Base-by-base conservation (phyloP, 1,140 invertebrate species). In the Hylaeus volcanicus region DNA sequence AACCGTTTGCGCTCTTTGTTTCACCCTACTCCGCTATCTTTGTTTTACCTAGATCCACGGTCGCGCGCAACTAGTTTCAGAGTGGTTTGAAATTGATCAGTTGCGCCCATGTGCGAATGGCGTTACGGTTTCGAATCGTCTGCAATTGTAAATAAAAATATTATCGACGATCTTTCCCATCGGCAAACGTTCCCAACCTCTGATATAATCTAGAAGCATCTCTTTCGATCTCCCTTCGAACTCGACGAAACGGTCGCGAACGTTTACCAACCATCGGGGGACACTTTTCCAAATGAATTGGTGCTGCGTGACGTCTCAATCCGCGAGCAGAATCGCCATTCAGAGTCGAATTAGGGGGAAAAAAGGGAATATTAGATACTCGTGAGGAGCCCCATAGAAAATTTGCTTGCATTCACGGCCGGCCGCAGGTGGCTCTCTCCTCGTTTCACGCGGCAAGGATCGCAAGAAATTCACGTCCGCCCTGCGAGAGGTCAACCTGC, bases 381-480 rank as follows among this genome's bases (percentile, higher is more conserved):
- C 88, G 86, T 90, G 87, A 89, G 81, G 75, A 66, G 15, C 12
- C 26, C 84, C 78, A 91, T 92, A 88, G 88, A 92, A 92, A 92
- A 92, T 91, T 91, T 93, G 89, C 91, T 89, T 89, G 90, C 87
- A 92, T 92, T 92, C 86, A 92, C 26, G 26, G 56, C 61, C 43
- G 39, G 61, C 43, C 86, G 88, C 89, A 90, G 89, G 90, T 92
- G 90, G 88, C 65, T 73, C 69, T 73, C 69, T 61, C 37, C 69
- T 56, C 66, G 81, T 86, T 83, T 64, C 75, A 86, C 80, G 60
- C 43, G 76, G 55, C 74, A n/a, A 66, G 61, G 58, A 69, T 55
- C 75, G 66, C 43, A 63, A 74, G 73, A 65, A 73, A 80, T 64
- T 43, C 41, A 14, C 53, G 37, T 73, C 43, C 74, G 14, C 39